Conservation (phyloP, 1,140 invertebrate genomes). For the Leucophenga varia region DNA sequence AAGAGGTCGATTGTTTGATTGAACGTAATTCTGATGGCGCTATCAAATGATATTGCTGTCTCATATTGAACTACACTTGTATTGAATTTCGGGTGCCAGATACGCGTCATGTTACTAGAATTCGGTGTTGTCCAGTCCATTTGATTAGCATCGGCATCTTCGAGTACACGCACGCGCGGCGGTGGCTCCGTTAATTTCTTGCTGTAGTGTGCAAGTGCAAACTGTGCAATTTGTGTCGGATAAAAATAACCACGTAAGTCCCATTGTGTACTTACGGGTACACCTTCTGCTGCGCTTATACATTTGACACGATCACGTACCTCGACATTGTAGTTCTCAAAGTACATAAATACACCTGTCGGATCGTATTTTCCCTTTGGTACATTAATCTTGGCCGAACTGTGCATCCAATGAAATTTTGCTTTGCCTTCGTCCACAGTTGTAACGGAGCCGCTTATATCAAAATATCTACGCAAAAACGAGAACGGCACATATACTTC, state of each 20-base stretch:
- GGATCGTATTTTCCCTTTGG: conserved; percentile 87
- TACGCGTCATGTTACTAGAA: conserved; percentile 64
- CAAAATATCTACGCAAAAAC: conserved; percentile 92
- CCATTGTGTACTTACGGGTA: conserved; percentile 95
- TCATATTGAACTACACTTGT: conserved; percentile 69
- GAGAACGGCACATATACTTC: conserved; percentile 92
- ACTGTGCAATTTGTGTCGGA: conserved; percentile 98
- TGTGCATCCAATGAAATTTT: conserved; percentile 92
- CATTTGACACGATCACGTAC: conserved; percentile 91
- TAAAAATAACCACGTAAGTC: conserved; percentile 92
- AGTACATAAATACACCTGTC: conserved; percentile 88
- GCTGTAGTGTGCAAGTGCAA: conserved; percentile 94
- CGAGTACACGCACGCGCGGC: conserved; percentile 66
- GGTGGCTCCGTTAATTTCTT: conserved; percentile 85
- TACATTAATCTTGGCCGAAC: conserved; percentile 87
- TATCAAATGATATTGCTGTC: conserved; percentile 68
- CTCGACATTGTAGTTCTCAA: conserved; percentile 98
- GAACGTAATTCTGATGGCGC: conserved; percentile 67
- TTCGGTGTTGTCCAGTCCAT: conserved; percentile 69
- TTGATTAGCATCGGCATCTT: conserved; percentile 71
- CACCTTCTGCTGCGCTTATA: conserved; percentile 87
- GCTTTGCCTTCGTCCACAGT: conserved; percentile 56
- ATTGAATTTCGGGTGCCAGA: conserved; percentile 62
- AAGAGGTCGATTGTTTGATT: conserved; percentile 77
- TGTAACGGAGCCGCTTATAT: conserved; percentile 64